phyloP scores from a whole-genome alignment of 2,113 vertebrate species.

The Aphyosemion australe region DNA sequence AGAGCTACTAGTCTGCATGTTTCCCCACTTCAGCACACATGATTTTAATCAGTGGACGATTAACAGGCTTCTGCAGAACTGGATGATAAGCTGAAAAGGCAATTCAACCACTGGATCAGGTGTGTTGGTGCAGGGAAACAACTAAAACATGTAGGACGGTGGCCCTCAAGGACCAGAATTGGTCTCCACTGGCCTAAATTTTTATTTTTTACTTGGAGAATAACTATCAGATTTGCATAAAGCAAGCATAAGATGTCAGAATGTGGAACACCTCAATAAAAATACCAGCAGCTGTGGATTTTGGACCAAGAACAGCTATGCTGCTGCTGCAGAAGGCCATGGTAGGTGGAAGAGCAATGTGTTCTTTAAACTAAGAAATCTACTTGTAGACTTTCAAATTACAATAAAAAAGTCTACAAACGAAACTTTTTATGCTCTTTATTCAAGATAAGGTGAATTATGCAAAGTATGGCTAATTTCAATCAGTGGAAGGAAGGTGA shows the following conservation, averaged over 20 bases:
- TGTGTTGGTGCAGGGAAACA: too few relatives aligned
- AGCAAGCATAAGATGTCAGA: not conserved
- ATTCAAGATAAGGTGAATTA: not conserved
- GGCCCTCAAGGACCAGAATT: too few relatives aligned
- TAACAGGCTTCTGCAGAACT: too few relatives aligned
- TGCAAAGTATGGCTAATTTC: not conserved
- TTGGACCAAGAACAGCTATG: not conserved
- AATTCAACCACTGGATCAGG: too few relatives aligned
- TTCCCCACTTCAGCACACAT: too few relatives aligned
- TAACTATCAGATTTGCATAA: not conserved
- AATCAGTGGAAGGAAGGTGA: too few relatives aligned
- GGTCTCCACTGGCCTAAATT: too few relatives aligned
- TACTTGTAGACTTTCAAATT: not conserved
- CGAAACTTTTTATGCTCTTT: not conserved
- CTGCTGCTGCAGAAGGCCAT: not conserved
- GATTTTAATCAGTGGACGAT: too few relatives aligned
- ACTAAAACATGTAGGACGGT: too few relatives aligned
- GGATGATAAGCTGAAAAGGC: too few relatives aligned
- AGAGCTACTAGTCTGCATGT: too few relatives aligned
- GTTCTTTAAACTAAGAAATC: not conserved
- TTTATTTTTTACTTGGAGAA: not conserved
- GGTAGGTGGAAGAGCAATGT: not conserved
- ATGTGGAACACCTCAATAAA: not conserved
- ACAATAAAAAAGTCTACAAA: not conserved
- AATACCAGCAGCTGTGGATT: not conserved